Evolutionary conservation across 2,888 invertebrate species (phyloP), one percentile per base, ranked within the genome.

Genomic region (Drosophila hamatofila): DNA sequence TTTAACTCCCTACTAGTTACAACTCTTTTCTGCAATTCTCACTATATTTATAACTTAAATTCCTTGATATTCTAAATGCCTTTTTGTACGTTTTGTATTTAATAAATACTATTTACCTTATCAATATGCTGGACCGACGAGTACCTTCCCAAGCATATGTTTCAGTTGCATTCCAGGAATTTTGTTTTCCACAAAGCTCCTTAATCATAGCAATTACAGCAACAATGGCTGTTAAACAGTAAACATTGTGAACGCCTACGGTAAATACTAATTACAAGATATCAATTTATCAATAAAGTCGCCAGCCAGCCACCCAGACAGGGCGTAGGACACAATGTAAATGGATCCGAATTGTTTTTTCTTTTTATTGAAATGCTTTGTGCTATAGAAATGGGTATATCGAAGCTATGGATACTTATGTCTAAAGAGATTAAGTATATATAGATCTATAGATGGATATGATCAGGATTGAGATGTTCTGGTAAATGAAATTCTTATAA

Each of bases 201-300:
- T 18, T 18, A 64, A 56, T 27, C 11, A 51, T 39, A 49, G 42
- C 8, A 61, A 44, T n/a, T 70, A 16, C n/a, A 35, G 46, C 16
- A 64, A 65, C 54, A 65, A 63, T 46, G 18, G 27, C 44, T 42
- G 46, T 55, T 54, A 58, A 62, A 65, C 48, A 48, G 63, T 81
- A 73, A 84, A 69, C 61, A 77, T 44, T 64, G 72, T 51, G 55
- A 66, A 74, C 73, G 81, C 79, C 81, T 58, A 80, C 77, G 67
- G 70, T 77, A 69, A 72, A 84, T 77, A 66, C 70, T 66, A 84
- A 84, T 81, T 84, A 81, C 72, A 67, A 57, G 72, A 72, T 80
- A 84, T 80, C 69, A 69, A 60, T 58, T 75, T 69, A 56, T 76
- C 75, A 57, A 57, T 23, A 23, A 39, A 18, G 44, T 54, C 23